phyloP scores from a whole-genome alignment of 2,797 vertebrate genomes.

The Neosilurus hyrtlii region DNA sequence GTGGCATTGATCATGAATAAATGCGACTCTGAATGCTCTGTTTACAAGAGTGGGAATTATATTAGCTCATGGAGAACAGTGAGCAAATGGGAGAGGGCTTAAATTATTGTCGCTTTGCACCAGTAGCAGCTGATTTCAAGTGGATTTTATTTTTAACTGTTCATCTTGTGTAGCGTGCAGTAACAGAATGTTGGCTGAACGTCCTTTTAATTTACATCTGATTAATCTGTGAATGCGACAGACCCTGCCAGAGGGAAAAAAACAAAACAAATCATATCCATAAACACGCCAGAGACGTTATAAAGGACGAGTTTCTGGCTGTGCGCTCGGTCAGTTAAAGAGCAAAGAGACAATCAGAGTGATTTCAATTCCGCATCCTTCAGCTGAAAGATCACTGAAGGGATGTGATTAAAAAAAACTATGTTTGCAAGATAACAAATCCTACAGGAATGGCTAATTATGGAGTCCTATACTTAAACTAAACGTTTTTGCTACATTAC shows the following conservation, averaged over 20 bases:
- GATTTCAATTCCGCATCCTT: not conserved
- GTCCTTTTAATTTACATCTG: conserved; percentile 41
- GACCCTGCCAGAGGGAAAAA: conserved; percentile 39
- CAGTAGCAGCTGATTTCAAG: conserved; percentile 17
- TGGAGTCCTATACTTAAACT: not conserved
- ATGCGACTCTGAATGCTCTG: not conserved
- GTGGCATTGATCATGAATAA: conserved; percentile 13
- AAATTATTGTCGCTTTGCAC: conserved; percentile 15
- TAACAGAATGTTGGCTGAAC: conserved; percentile 18
- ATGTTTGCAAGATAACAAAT: not conserved
- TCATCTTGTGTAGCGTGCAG: not conserved
- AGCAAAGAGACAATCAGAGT: not conserved
- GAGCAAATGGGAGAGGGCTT: not conserved
- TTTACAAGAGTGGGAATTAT: conserved; percentile 10
- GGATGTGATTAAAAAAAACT: not conserved
- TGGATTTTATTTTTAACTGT: conserved; percentile 27
- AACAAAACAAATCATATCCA: not conserved
- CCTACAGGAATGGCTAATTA: not conserved
- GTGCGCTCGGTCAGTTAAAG: not conserved
- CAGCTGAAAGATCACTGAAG: not conserved
- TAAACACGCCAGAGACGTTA: not conserved
- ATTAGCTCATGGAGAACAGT: conserved; percentile 1
- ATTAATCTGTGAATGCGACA: conserved; percentile 50
- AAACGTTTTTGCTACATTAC: not conserved
- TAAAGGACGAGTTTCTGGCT: not conserved